A percentile compares a stretch with the other conserved stretches of the same genome.
These are phyloP conservation scores for Ceratina australensis DNA, from an alignment of 1,140 invertebrate species.

Conservation along the genomic window DNA sequence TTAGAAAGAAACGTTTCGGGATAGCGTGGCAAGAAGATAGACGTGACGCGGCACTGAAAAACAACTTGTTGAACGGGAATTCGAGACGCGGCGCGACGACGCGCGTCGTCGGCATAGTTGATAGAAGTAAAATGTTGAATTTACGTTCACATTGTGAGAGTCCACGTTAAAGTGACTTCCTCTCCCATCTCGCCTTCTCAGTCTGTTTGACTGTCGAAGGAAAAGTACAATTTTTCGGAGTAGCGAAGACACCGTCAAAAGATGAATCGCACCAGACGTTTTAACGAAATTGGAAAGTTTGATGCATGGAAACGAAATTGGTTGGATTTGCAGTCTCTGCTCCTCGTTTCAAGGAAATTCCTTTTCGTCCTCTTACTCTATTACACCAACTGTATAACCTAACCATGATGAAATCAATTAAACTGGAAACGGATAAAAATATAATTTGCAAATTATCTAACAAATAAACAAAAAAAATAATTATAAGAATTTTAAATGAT, in stretches of 20 bases:
- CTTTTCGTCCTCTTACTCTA: too few relatives aligned
- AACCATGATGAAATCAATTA: too few relatives aligned
- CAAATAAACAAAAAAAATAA: too few relatives aligned
- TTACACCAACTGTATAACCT: too few relatives aligned
- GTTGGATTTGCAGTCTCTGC: too few relatives aligned
- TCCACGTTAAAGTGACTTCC: slow-evolving; percentile 12
- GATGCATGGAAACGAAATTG: background rate
- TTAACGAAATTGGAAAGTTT: background rate
- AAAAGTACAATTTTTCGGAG: background rate
- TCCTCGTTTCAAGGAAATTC: too few relatives aligned
- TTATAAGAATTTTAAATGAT: too few relatives aligned
- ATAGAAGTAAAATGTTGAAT: slow-evolving; percentile 1
- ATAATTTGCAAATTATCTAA: too few relatives aligned
- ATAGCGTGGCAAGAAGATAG: background rate
- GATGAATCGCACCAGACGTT: background rate
- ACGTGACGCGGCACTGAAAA: background rate
- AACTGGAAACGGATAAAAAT: too few relatives aligned
- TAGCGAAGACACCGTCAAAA: background rate
- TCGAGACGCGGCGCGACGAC: slow-evolving; percentile 5
- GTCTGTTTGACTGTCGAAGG: background rate
- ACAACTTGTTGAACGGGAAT: slow-evolving; percentile 28
- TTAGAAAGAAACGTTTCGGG: slow-evolving; percentile 8
- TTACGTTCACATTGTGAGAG: background rate
- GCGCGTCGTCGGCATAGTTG: background rate
- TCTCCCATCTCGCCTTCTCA: background rate